A percentile compares a stretch with the other conserved stretches of the same genome.
phyloP scores from a whole-genome alignment of 2,797 vertebrate genomes.

The Luscinia luscinia region DNA sequence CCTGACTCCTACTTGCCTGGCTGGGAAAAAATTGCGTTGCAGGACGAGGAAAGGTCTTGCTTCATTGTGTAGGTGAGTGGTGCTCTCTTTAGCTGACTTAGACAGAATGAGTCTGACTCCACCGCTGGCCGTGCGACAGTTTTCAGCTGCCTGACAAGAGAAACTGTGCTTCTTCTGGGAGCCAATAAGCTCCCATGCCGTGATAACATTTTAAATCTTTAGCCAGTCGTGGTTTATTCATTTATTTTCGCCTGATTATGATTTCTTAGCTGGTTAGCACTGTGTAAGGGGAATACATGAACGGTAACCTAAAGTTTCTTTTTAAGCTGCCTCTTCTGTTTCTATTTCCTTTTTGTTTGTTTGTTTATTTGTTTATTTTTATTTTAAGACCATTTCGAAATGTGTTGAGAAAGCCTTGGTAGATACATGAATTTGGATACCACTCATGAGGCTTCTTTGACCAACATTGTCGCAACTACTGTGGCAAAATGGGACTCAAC shows the following conservation, averaged over 20 bases:
- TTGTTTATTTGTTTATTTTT: neutral
- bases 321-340: slow-evolving; percentile 15
- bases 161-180: neutral
- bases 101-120: neutral
- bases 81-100: slow-evolving; percentile 23
- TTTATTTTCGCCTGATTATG: slow-evolving; percentile 42
- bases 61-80: slow-evolving; percentile 25
- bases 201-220: slow-evolving; percentile 68
- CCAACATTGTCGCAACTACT: neutral
- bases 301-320: slow-evolving; percentile 24
- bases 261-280: slow-evolving; percentile 57
- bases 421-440: neutral
- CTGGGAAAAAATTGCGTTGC: neutral
- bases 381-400: neutral
- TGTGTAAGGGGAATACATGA: slow-evolving; percentile 45
- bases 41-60: slow-evolving; percentile 42
- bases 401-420: neutral
- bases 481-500: neutral
- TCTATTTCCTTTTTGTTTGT: neutral
- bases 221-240: slow-evolving; percentile 16
- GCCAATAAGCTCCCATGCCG: slow-evolving; percentile 40
- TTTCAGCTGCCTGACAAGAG: slow-evolving; percentile 24
- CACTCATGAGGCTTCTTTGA: neutral
- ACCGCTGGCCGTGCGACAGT: neutral
- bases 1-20: neutral